phyloP scores from a whole-genome alignment of 2,113 vertebrate genomes.

The Donacobius atricapilla region DNA sequence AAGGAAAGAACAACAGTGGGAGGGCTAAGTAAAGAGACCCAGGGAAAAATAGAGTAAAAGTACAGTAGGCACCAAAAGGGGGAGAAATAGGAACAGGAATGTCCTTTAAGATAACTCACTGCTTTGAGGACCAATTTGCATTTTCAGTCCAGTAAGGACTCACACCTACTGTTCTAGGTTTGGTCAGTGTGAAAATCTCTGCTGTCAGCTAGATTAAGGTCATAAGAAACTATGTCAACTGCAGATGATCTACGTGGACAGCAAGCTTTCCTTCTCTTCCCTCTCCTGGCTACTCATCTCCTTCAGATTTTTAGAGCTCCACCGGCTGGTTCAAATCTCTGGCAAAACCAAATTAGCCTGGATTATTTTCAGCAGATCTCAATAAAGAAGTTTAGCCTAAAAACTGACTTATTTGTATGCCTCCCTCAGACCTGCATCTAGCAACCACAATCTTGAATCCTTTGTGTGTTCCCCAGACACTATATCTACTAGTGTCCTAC shows the following conservation, averaged over 20 bases:
- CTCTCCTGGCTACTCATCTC: background rate
- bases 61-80: background rate
- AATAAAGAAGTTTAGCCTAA: background rate
- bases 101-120: background rate
- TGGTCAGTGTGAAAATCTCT: background rate
- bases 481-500: background rate
- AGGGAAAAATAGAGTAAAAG: background rate
- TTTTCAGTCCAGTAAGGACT: background rate
- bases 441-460: background rate
- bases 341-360: background rate
- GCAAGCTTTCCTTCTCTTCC: background rate
- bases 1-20: background rate
- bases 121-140: background rate
- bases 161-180: background rate
- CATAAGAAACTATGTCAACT: background rate
- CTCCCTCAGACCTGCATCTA: background rate
- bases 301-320: background rate
- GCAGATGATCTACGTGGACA: background rate
- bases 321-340: background rate
- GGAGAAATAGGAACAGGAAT: background rate
- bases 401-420: background rate
- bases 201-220: background rate
- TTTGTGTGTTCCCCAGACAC: background rate
- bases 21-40: background rate
- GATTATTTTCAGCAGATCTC: background rate